Evolutionary conservation across 2,797 vertebrate species (phyloP), one percentile per base, ranked within the genome.

Genomic region (Acestrorhynchus altus): DNA sequence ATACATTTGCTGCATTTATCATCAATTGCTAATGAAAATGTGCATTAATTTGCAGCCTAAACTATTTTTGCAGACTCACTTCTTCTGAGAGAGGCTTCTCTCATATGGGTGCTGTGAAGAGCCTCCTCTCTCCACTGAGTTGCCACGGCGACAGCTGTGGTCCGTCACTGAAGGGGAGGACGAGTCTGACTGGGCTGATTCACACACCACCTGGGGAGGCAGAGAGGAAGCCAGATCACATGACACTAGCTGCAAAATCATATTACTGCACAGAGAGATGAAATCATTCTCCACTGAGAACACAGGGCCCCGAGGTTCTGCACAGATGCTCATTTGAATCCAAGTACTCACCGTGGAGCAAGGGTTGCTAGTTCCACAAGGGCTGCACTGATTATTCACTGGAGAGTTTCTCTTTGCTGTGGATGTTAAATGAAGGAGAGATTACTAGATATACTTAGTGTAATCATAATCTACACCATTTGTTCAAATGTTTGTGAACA

Each of bases 341-440:
- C 46, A 0, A 57, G 66, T 46, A 77, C 93, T 91, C 84, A 94
- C 94, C 84, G 87, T 83, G 84, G 91, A 90, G 78, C 94, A 95
- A 31, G 94, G 92, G 87, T 96, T 98, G 52, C 92, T 94, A 60
- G 96, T 95, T 83, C 96, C 96, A 90, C 93, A 93, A 74, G 94
- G 90, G 83, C 93, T 88, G 4, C 89, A 95, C 88, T 95, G 95
- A 86, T 95, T 98, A 86, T 94, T 98, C 79, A 94, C 90, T 31
- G 95, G 94, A 90, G 97, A 99, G 90, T 95, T 98, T 90, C 98
- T 94, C 88, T 99, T 99, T 56, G 98, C 98, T 99, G 91, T 67
- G 39, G 8, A 64, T 26, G 9, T 59, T 6, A 57, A 52, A 81
- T 20, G 35, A 26, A 66, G 16, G 8, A 13, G 4, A 76, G 12